These are phyloP conservation scores for Platysternon megacephalum DNA, from an alignment of 2,113 vertebrate species.

Conservation along the genomic window DNA sequence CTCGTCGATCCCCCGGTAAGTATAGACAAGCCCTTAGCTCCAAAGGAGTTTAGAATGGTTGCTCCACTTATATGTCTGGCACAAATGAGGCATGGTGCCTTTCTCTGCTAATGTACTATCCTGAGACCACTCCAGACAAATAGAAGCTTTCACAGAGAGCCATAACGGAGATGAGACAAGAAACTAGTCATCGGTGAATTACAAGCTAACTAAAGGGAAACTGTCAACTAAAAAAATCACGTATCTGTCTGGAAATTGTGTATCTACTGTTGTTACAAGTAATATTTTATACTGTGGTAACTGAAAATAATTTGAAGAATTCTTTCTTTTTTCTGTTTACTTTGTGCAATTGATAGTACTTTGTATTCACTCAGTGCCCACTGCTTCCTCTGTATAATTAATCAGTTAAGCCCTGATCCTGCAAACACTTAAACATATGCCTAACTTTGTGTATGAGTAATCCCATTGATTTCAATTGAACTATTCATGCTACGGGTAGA, in stretches of 20 bases:
- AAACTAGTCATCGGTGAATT: background rate
- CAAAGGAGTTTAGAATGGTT: background rate
- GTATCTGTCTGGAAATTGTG: background rate
- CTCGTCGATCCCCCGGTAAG: no score
- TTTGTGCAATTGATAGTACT: background rate
- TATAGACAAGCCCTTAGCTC: background rate
- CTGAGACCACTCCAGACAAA: background rate
- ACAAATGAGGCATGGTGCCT: background rate
- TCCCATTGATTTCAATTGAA: background rate
- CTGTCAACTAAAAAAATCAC: background rate
- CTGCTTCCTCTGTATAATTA: background rate
- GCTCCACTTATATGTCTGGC: rapidly evolving
- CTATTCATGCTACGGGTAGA: background rate
- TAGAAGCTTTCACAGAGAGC: background rate
- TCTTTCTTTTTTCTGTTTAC: background rate
- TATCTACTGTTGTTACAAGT: background rate
- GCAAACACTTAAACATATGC: background rate
- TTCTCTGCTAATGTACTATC: background rate
- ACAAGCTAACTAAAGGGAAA: background rate
- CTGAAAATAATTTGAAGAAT: background rate
- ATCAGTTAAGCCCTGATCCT: background rate
- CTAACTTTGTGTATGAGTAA: background rate
- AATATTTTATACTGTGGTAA: background rate
- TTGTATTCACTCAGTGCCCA: background rate
- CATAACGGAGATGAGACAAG: background rate